Evolutionary conservation across 1,140 invertebrate genomes (phyloP).

Genomic region (Littorina saxatilis): DNA sequence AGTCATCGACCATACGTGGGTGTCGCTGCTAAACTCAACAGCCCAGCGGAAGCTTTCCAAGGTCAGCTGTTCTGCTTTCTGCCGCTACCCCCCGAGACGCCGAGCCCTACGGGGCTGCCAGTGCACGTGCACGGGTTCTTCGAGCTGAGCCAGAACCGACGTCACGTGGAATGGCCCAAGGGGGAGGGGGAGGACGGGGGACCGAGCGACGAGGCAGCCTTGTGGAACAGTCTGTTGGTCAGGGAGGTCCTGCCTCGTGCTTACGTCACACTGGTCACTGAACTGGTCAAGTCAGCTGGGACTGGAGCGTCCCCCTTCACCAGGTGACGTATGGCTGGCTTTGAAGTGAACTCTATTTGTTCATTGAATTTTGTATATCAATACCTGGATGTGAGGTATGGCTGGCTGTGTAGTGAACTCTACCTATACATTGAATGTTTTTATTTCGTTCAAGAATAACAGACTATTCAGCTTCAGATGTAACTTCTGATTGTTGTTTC

Average conservation of each 20-base stretch:
- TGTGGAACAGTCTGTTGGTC: conserved; percentile 66
- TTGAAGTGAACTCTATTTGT: background rate
- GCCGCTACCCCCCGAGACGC: conserved; percentile 61
- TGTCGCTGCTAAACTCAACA: conserved; percentile 34
- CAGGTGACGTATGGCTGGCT: background rate
- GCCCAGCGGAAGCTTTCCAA: background rate
- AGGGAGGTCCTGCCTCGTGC: conserved; percentile 57
- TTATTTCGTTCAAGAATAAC: background rate
- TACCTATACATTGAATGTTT: too few species aligned
- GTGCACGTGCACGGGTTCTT: conserved; percentile 70
- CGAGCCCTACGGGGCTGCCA: conserved; percentile 63
- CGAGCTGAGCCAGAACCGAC: conserved; percentile 65
- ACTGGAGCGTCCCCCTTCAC: background rate
- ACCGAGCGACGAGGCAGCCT: conserved; percentile 54
- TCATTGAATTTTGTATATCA: background rate
- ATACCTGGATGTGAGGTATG: background rate
- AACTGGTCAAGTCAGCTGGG: background rate
- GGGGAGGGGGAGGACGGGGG: conserved; percentile 48
- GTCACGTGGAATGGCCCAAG: conserved; percentile 64
- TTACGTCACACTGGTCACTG: conserved; percentile 43
- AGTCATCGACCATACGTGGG: conserved; percentile 36
- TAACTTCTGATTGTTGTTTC: too few species aligned
- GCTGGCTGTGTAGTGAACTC: background rate
- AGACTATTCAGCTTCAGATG: too few species aligned
- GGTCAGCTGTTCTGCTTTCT: conserved; percentile 69